Percentiles rank a stretch among this genome's conserved stretches.
Conservation (phyloP, 1,140 invertebrate genomes). For the Aethina tumida region DNA sequence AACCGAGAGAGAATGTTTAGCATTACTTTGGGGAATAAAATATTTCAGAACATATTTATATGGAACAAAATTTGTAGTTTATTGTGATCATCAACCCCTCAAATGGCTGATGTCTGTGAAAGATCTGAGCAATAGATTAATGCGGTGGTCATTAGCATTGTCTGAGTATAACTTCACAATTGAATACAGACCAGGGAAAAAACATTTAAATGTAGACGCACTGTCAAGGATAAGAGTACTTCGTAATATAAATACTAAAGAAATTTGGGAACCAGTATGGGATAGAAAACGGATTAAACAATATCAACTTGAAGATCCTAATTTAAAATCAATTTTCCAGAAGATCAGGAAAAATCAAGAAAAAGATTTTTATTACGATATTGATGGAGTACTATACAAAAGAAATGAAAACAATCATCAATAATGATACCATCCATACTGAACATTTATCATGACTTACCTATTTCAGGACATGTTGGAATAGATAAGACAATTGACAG, state of each 20-base stretch:
- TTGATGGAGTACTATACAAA: slow-evolving; percentile 6
- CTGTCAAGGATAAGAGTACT: slow-evolving; percentile 21
- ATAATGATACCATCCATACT: slow-evolving; percentile 2
- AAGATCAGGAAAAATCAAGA: neutral
- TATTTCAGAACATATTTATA: too few species aligned
- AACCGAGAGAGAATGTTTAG: slow-evolving; percentile 2
- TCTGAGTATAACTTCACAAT: too few species aligned
- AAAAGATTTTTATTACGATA: slow-evolving; percentile 6
- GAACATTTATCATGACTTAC: slow-evolving; percentile 9
- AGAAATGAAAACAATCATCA: slow-evolving; percentile 1
- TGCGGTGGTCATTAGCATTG: too few species aligned
- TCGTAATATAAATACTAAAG: too few species aligned
- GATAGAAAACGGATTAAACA: neutral
- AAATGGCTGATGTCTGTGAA: slow-evolving; percentile 31
- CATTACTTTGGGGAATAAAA: too few species aligned
- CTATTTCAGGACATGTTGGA: slow-evolving; percentile 15
- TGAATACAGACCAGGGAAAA: too few species aligned
- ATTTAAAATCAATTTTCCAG: neutral
- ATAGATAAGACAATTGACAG: slow-evolving; percentile 12
- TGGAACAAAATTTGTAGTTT: slow-evolving; percentile 31
- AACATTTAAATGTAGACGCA: slow-evolving; percentile 17
- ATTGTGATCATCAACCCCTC: slow-evolving; percentile 35
- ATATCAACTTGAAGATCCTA: neutral
- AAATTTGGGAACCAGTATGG: slow-evolving; percentile 2
- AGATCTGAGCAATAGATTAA: slow-evolving; percentile 25